Conservation (phyloP, 2,888 invertebrate genomes). For the Trichacis sp. region DNA sequence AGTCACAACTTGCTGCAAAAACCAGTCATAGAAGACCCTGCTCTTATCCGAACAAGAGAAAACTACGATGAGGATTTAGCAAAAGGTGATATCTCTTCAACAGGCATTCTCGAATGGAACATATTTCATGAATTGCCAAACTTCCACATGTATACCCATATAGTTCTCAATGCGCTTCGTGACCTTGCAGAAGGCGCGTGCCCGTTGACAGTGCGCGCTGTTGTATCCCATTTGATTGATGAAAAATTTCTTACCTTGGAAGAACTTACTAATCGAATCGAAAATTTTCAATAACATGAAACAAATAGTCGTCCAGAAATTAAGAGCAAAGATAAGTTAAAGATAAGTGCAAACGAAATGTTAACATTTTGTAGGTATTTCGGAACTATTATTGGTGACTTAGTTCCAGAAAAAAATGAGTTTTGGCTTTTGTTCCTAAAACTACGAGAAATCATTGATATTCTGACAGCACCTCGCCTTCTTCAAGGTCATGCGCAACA, state of each 20-base stretch:
- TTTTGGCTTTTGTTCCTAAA: constrained; percentile 14
- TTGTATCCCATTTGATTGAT: constrained; percentile 5
- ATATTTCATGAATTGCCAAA: too few species aligned
- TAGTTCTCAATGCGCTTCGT: constrained; percentile 21
- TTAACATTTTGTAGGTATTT: constrained; percentile 21
- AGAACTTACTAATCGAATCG: too few species aligned
- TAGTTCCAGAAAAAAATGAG: constrained; percentile 12
- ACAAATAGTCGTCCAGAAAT: too few species aligned
- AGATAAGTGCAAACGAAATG: constrained; percentile 19
- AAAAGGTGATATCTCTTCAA: not conserved
- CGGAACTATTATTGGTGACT: constrained; percentile 14
- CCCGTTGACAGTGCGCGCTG: constrained; percentile 7
- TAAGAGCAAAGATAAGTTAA: not conserved
- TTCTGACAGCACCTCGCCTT: constrained; percentile 8
- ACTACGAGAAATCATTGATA: constrained; percentile 23
- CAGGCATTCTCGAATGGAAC: not conserved
- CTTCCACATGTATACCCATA: constrained; percentile 10
- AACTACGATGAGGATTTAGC: constrained; percentile 12
- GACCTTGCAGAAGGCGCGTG: constrained; percentile 25
- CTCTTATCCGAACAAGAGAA: constrained; percentile 4
- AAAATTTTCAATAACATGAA: too few species aligned
- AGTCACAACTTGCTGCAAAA: constrained; percentile 3
- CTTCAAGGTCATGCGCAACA: constrained; percentile 10
- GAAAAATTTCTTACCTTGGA: constrained; percentile 1
- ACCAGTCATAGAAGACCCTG: constrained; percentile 7